Base-by-base conservation (phyloP, 2,888 invertebrate species). In the Drosophila hamatofila region DNA sequence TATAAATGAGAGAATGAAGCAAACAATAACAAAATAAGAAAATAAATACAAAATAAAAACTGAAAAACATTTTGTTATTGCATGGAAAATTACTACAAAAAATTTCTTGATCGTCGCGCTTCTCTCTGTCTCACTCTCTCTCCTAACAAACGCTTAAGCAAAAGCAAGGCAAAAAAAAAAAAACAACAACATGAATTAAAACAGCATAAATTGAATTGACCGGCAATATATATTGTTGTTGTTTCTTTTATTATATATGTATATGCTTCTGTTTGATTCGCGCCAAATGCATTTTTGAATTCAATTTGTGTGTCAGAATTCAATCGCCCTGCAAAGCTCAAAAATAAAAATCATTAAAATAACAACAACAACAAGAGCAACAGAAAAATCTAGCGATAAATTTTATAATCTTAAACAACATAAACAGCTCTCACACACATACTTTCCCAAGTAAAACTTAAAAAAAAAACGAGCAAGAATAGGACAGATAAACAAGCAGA, bases 81-180 rank as follows among this genome's bases (percentile, higher is more conserved):
- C 83, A 83, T 86, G 85, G 85, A 88, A 86, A 86, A 85, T 81
- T 87, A 85, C 88, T 81, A 81, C 59, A 78, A 59, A 84, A 61
- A 84, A 88, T 75, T 78, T 82, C 69, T 87, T 80, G 73, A 71
- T 80, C 60, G 49, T 41, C 62, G 70, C 35, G 58, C 63, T 59
- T 58, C 49, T 30, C 42, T 48, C 1, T 27, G 4, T 27, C n/a
- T 48, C 48, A 6, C 55, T 52, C 48, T 48, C 59, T 39, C 41
- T 55, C 42, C 30, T 49, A 44, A 52, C 55, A 70, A 37, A 42
- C 62, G 51, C 67, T 63, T 72, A 72, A 68, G 48, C 65, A 78
- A 63, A 66, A 65, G 35, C 25, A 41, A 68, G 60, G n/a, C 6
- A 5, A 39, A 39, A 39, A 37, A 59, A 71, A 60, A 68, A 30